Evolutionary conservation across 2,797 vertebrate species (phyloP).

Genomic region (Microchirus variegatus): DNA sequence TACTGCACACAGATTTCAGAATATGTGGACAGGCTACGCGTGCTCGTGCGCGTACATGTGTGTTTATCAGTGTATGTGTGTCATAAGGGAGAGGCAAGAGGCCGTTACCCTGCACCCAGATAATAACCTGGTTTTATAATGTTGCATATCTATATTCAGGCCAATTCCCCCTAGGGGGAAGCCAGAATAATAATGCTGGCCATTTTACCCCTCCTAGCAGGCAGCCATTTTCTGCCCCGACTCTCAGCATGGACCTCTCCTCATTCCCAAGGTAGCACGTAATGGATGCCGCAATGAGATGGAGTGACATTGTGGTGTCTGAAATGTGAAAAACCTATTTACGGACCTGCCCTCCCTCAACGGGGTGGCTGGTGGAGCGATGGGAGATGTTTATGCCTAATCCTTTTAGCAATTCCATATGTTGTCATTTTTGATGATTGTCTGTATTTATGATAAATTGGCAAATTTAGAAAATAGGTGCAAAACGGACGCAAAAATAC

Average conservation of each 20-base stretch:
- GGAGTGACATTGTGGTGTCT: constrained; percentile 80
- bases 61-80: constrained; percentile 51
- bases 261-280: constrained; percentile 80
- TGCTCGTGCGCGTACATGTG: constrained; percentile 22
- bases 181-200: constrained; percentile 79
- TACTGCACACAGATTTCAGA: constrained; percentile 43
- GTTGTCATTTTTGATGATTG: constrained; percentile 77
- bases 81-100: constrained; percentile 70
- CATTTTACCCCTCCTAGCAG: constrained; percentile 78
- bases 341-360: constrained; percentile 69
- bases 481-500: constrained; percentile 46
- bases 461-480: constrained; percentile 71
- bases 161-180: constrained; percentile 79
- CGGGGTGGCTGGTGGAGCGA: constrained; percentile 64
- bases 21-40: constrained; percentile 34
- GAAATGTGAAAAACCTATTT: constrained; percentile 82
- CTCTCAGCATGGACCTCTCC: constrained; percentile 78
- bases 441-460: constrained; percentile 72
- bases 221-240: constrained; percentile 81
- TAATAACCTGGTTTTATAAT: constrained; percentile 84
- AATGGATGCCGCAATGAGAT: constrained; percentile 82
- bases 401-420: constrained; percentile 78
- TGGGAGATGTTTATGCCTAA: constrained; percentile 72
- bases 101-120: constrained; percentile 80
- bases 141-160: constrained; percentile 85